Evolutionary conservation across 1,140 invertebrate genomes (phyloP), one percentile per base, ranked within the genome.

Genomic region (Hestina assimilis): DNA sequence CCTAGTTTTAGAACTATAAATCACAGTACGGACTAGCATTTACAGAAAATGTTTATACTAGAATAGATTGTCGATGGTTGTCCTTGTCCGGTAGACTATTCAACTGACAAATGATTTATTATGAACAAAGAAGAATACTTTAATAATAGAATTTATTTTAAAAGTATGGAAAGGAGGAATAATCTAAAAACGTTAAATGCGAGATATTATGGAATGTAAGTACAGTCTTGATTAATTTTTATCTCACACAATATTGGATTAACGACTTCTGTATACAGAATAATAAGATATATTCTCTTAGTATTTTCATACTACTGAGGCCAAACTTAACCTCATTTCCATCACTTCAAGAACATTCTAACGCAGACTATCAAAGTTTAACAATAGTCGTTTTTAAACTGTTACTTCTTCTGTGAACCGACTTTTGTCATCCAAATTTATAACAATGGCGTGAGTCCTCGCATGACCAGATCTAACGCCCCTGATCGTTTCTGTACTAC

Each of bases 351-450:
- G n/a, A n/a, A n/a, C n/a, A n/a, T n/a, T n/a, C n/a, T n/a, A n/a
- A n/a, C n/a, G n/a, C n/a, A n/a, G n/a, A n/a, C n/a, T n/a, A n/a
- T n/a, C n/a, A n/a, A n/a, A n/a, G n/a, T n/a, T n/a, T n/a, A n/a
- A n/a, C n/a, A n/a, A n/a, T n/a, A n/a, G n/a, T n/a, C n/a, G n/a
- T n/a, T 31, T 0, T 31, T 91, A 95, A 56, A 95, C 94, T 23
- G 93, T 95, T 38, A 95, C 94, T 83, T 95, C 94, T 79, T 95
- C 94, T 3, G 93, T 94, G 75, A 94, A 95, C 51, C 93, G 89
- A 74, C 92, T 94, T 69, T 94, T 94, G 82, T 95, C 94, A 63
- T 95, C 93, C 63, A 95, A 84, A 83, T 95, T 94, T 48, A 95
- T 94, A 66, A 94, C 92, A 67, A 94, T 93, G 2, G 93, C 92